A percentile compares a stretch with the other conserved stretches of the same genome.
Evolutionary conservation across 2,113 vertebrate genomes (phyloP).

Genomic region (Lepus americanus): DNA sequence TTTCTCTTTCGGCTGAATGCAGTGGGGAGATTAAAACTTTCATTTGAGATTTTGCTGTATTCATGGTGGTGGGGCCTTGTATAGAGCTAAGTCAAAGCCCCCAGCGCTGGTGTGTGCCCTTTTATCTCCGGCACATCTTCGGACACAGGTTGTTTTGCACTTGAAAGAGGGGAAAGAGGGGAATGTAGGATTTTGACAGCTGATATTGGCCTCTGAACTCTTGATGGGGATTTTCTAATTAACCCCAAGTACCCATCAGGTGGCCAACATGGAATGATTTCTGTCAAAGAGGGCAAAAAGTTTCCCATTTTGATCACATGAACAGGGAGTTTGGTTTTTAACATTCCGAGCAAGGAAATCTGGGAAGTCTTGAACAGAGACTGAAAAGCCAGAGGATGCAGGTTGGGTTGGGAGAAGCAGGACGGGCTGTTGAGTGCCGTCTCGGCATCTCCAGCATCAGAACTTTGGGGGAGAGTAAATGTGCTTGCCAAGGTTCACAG

Average conservation of each 20-base stretch:
- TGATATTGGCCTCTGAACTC: constrained; percentile 90
- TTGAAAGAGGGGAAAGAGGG: constrained; percentile 90
- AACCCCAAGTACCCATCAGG: constrained; percentile 90
- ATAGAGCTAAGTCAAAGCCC: constrained; percentile 89
- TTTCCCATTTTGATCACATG: constrained; percentile 78
- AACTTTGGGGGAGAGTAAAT: neutral
- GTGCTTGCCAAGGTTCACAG: neutral
- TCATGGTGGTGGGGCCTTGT: constrained; percentile 90
- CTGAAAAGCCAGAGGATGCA: neutral
- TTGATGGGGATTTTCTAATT: constrained; percentile 93
- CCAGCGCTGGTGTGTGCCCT: constrained; percentile 88
- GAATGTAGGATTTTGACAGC: constrained; percentile 92
- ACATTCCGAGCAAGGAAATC: neutral
- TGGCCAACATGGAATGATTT: constrained; percentile 87
- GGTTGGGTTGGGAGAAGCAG: neutral
- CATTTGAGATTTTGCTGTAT: constrained; percentile 93
- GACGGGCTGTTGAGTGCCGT: too few species aligned
- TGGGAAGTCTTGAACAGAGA: constrained; percentile 5
- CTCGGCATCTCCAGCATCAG: neutral
- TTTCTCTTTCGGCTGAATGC: constrained; percentile 92
- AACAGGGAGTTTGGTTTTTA: constrained; percentile 42
- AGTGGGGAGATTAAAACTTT: constrained; percentile 93
- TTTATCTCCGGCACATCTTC: constrained; percentile 91
- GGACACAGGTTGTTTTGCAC: constrained; percentile 93
- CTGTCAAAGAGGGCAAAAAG: constrained; percentile 88